Conservation (phyloP, 2,888 invertebrate species). For the Hypena proboscidalis region DNA sequence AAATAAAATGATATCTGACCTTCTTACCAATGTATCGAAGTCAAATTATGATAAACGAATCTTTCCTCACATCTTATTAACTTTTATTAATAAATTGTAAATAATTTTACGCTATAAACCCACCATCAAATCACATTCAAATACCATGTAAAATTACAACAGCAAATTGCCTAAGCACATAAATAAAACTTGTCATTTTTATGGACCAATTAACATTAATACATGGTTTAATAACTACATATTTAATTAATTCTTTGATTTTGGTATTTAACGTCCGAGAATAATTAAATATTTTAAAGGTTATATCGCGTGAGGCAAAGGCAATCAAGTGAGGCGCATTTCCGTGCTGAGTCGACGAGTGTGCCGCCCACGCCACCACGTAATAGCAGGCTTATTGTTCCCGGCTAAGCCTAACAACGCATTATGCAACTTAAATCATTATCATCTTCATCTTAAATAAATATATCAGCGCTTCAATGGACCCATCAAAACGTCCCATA, state of each 20-base stretch:
- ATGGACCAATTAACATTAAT: constrained; percentile 30
- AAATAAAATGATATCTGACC: too few relatives aligned
- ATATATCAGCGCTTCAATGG: constrained; percentile 5
- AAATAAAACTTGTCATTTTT: constrained; percentile 36
- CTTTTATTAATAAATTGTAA: too few relatives aligned
- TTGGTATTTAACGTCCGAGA: constrained; percentile 11
- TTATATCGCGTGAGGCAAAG: constrained; percentile 30
- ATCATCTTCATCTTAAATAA: constrained; percentile 25
- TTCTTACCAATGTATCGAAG: too few relatives aligned
- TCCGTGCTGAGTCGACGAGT: constrained; percentile 27
- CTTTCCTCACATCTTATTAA: too few relatives aligned
- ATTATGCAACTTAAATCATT: constrained; percentile 27
- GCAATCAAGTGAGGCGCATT: constrained; percentile 37
- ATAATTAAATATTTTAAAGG: constrained; percentile 16
- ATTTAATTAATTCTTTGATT: constrained; percentile 21
- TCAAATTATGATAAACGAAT: too few relatives aligned
- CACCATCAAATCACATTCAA: constrained; percentile 26
- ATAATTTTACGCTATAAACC: constrained; percentile 26
- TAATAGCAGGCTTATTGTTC: constrained; percentile 50
- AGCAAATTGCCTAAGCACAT: constrained; percentile 24
- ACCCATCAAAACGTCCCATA: neutral
- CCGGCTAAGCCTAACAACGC: constrained; percentile 35
- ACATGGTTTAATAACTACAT: constrained; percentile 12
- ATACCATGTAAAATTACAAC: constrained; percentile 25
- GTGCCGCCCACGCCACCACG: constrained; percentile 40